Evolutionary conservation across 2,797 vertebrate species (phyloP), one percentile per base, ranked within the genome.

Genomic region (Vipera ursinii): DNA sequence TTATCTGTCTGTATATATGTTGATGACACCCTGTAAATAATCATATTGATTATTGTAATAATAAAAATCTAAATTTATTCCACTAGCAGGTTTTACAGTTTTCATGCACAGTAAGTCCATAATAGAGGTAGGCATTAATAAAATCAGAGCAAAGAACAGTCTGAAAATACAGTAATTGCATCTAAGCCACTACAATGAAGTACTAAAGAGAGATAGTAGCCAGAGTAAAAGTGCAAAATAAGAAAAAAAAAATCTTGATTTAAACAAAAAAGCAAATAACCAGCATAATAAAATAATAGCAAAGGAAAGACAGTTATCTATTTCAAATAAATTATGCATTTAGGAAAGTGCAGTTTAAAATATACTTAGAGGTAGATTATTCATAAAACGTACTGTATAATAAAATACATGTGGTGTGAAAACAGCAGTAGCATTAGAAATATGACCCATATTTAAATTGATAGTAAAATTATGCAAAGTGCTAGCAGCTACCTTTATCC

Each of bases 311-410:
- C 63, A 90, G 91, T 92, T 60, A 92, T 24, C 4, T 26, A 90
- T 32, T 55, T 44, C 38, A 1, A 85, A 2, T 0, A 53, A 86
- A 78, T 91, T 63, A 89, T 48, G 26, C 51, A 59, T 91, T 90
- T 95, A 86, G 2, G 6, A 92, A 93, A 94, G 7, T 5, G 51
- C 0, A 12, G 88, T 38, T 94, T 93, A 89, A 93, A 90, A 65
- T 32, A 0, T 2, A 15, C 86, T 20, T 15, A 88, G 53, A 61
- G 7, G 93, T 89, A 90, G 59, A 92, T 15, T 61, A 5, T 22
- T 91, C 61, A 82, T 78, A 91, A 94, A 55, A 9, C 1, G 12
- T 0, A 94, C 51, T 1, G 2, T 3, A 89, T 90, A 91, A 48
- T 78, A 93, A 94, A 91, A 88, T 6, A 0, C 73, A 28, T 86